Conservation (phyloP, 1,140 invertebrate genomes). For the Bombus huntii region DNA sequence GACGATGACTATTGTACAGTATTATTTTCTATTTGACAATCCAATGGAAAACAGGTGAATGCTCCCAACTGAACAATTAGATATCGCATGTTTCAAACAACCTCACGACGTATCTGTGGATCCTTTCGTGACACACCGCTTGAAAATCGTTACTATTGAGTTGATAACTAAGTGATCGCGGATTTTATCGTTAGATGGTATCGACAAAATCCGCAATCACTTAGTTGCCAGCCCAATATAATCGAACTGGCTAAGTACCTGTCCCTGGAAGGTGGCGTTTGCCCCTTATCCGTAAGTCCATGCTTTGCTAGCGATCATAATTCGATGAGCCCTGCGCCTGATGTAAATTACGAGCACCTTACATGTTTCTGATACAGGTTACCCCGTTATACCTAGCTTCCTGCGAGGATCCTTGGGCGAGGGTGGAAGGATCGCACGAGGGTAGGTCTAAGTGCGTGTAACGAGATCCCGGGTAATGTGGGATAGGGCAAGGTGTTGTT, state of each 20-base stretch:
- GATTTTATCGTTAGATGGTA: no score
- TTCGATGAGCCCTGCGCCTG: background rate
- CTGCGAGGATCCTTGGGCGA: constrained; percentile 26
- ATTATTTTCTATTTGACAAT: no score
- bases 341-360: constrained; percentile 54
- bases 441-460: constrained; percentile 69
- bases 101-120: no score
- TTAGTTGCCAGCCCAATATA: no score
- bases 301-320: background rate
- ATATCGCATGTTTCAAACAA: no score
- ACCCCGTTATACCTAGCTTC: background rate
- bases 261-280: background rate
- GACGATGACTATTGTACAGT: no score
- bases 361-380: constrained; percentile 29
- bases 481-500: constrained; percentile 61
- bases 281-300: background rate
- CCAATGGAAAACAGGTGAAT: no score
- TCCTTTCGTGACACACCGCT: no score
- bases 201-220: no score
- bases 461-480: constrained; percentile 65
- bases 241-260: background rate
- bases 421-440: background rate
- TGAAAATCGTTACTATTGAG: no score
- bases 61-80: no score
- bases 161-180: no score